Base-by-base conservation (phyloP, 1,140 invertebrate genomes). In the Drosophila saltans region DNA sequence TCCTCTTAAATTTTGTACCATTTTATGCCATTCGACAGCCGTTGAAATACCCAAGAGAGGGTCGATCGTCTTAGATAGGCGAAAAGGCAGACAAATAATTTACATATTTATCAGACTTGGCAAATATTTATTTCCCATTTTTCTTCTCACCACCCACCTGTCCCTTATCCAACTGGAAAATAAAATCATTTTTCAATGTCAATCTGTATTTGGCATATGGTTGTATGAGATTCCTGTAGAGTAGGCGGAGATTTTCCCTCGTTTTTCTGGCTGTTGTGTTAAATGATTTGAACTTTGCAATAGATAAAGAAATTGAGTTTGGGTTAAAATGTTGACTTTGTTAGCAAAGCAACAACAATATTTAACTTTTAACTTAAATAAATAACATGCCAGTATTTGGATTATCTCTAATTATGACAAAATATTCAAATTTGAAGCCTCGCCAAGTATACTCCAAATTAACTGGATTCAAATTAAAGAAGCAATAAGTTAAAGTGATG, bases 121-220 rank as follows among this genome's bases (percentile, higher is more conserved):
- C 48, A 70, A 88, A 83, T 82, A 81, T 79, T 71, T 80, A 67
- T 69, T 78, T 71, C 72, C 71, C 64, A 36, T 36, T 36, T 36
- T 36, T 58, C 52, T 57, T 64, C 68, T 56, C n/a, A 28, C 43
- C 1, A 48, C 16, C 55, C 11, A 73, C 62, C 66, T 57, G 55
- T 62, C 56, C 21, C 16, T 16, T 26, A 39, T 45, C 62, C 59
- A 56, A 56, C 30, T 30, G 26, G 39, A 43, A 63, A 56, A 62
- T 58, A 61, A 63, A 66, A 73, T 71, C 75, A 80, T 81, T 79
- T 84, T 64, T 86, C 82, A 85, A 67, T 71, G 83, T 79, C 82
- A 79, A 79, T 82, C 75, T 75, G 66, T 33, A 79, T 73, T 82
- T 76, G 58, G 69, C 66, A 74, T 71, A 59, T 70, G 45, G 30